These are phyloP conservation scores for Perca flavescens DNA, from an alignment of 2,113 vertebrate genomes.

Conservation along the genomic window DNA sequence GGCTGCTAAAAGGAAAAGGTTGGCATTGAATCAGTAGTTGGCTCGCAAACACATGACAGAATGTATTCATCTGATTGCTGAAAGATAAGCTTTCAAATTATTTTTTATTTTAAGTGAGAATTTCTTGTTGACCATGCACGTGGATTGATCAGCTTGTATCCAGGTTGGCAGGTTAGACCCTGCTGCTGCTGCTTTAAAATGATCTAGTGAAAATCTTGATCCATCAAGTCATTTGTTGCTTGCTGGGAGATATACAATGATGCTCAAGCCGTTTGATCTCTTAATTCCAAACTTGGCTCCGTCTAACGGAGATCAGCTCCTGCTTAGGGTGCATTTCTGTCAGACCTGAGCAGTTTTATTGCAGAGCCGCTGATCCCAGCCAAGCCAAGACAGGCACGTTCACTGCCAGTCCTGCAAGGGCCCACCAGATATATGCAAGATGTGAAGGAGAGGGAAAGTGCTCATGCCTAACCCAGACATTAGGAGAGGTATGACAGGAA, in stretches of 20 bases:
- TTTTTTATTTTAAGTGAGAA: conserved; percentile 4
- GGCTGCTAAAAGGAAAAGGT: conserved; percentile 69
- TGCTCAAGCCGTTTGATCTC: conserved; percentile 80
- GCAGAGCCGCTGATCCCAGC: conserved; percentile 65
- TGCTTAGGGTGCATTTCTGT: conserved; percentile 81
- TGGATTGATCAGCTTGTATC: conserved; percentile 25
- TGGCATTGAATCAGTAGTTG: conserved; percentile 53
- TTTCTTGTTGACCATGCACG: background rate
- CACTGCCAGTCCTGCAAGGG: conserved; percentile 37
- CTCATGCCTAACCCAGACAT: conserved; percentile 61
- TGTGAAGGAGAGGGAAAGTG: conserved; percentile 43
- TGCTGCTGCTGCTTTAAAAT: conserved; percentile 55
- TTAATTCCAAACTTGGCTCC: conserved; percentile 83
- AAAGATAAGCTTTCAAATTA: conserved; percentile 25
- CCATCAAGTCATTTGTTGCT: conserved; percentile 81
- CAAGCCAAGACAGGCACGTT: conserved; percentile 38
- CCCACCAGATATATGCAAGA: conserved; percentile 53
- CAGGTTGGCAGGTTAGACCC: conserved; percentile 34
- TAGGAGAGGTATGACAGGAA: conserved; percentile 34
- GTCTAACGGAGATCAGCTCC: conserved; percentile 72
- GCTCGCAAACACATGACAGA: conserved; percentile 41
- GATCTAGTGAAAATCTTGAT: conserved; percentile 70
- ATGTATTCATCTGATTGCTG: conserved; percentile 62
- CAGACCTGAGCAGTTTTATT: conserved; percentile 78
- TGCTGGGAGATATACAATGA: conserved; percentile 70